phyloP scores from a whole-genome alignment of 1,140 invertebrate species.

The Bombus sibiricus region DNA sequence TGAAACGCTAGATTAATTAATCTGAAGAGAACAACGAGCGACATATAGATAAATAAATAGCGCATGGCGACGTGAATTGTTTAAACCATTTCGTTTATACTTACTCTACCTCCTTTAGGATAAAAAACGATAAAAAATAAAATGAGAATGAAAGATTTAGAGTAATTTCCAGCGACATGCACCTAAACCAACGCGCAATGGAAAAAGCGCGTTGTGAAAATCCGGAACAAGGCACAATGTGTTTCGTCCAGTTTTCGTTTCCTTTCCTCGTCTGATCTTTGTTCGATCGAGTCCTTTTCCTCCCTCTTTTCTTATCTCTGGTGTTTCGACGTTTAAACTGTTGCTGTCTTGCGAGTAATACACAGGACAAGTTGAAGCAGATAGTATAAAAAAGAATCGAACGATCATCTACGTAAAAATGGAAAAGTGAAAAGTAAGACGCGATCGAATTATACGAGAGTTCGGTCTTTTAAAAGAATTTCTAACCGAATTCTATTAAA shows the following conservation, averaged over 20 bases:
- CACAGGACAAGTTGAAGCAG: no score
- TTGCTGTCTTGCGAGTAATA: no score
- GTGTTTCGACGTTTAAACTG: no score
- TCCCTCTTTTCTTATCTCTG: not conserved
- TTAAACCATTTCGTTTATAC: not conserved
- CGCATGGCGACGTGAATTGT: not conserved
- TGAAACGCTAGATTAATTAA: not conserved
- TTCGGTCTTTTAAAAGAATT: not conserved
- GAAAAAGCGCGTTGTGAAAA: not conserved
- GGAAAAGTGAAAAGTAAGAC: no score
- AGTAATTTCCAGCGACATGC: not conserved
- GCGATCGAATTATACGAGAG: not conserved
- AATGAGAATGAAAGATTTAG: not conserved
- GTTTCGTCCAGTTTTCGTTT: not conserved
- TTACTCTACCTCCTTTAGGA: not conserved
- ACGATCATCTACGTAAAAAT: no score
- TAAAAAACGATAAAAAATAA: not conserved
- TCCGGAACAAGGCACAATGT: not conserved
- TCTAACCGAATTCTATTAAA: no score
- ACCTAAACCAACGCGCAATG: not conserved
- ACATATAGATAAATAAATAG: not conserved
- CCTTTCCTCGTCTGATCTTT: not conserved
- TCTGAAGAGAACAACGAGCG: not conserved
- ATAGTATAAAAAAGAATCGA: not conserved
- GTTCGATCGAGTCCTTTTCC: not conserved